phyloP scores from a whole-genome alignment of 2,113 vertebrate species.

The Numida meleagris region DNA sequence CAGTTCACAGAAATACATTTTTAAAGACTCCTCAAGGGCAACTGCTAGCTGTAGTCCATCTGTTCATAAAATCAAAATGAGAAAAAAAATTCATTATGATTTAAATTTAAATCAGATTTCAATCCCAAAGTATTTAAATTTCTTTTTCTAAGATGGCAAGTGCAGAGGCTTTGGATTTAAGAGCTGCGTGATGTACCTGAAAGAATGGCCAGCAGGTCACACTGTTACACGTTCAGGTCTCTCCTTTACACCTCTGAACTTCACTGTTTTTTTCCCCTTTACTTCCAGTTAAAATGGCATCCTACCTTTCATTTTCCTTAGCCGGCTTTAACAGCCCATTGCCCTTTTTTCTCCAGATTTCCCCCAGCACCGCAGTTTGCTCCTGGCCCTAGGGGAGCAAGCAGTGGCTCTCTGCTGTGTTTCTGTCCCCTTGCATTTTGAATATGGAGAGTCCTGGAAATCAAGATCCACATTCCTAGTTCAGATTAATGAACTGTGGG shows the following conservation, averaged over 20 bases:
- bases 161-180: background rate
- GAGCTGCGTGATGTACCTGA: background rate
- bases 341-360: background rate
- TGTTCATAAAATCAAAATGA: conserved; percentile 50
- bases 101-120: conserved; percentile 52
- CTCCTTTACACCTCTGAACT: background rate
- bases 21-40: conserved; percentile 56
- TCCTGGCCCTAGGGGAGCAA: background rate
- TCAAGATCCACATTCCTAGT: background rate
- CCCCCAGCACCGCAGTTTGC: background rate
- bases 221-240: background rate
- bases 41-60: conserved; percentile 42
- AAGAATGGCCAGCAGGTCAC: background rate
- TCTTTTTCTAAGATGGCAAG: background rate
- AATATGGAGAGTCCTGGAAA: background rate
- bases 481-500: background rate
- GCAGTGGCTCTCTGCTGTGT: background rate
- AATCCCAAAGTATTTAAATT: conserved; percentile 37
- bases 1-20: conserved; percentile 35
- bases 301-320: background rate
- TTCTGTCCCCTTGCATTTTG: background rate
- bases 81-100: conserved; percentile 41
- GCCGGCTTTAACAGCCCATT: background rate
- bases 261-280: background rate
- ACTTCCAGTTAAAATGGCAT: background rate